phyloP scores from a whole-genome alignment of 2,797 vertebrate genomes.

The Ataeniobius toweri region DNA sequence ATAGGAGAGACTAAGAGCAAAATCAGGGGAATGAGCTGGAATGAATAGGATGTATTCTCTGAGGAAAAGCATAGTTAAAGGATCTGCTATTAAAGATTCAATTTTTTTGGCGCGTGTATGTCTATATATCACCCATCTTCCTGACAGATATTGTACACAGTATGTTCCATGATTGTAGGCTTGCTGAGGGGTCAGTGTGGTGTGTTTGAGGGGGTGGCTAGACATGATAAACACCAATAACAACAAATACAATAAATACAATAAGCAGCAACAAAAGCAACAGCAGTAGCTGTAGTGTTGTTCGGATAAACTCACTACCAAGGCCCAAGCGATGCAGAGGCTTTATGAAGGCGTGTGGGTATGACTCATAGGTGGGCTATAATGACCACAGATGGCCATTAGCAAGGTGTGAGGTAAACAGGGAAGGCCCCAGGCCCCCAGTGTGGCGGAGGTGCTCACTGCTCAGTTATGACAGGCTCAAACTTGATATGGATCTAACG shows the following conservation, averaged over 20 bases:
- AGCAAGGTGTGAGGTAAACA: constrained; percentile 71
- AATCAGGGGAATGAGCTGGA: constrained; percentile 62
- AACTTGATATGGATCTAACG: constrained; percentile 73
- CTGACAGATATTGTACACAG: constrained; percentile 57
- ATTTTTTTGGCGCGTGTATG: constrained; percentile 36
- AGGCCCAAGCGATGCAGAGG: constrained; percentile 40
- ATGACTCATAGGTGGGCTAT: constrained; percentile 75
- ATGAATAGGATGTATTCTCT: constrained; percentile 64
- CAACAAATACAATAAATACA: constrained; percentile 48
- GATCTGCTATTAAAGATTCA: constrained; percentile 60
- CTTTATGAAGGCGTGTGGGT: constrained; percentile 45
- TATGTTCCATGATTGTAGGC: constrained; percentile 59
- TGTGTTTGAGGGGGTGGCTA: constrained; percentile 49
- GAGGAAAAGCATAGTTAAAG: constrained; percentile 59
- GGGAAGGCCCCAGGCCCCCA: constrained; percentile 54
- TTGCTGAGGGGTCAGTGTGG: constrained; percentile 53
- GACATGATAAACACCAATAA: constrained; percentile 69
- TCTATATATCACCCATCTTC: constrained; percentile 47
- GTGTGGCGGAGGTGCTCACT: constrained; percentile 56
- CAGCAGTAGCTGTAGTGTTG: constrained; percentile 20
- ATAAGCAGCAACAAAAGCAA: constrained; percentile 34
- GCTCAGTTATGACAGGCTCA: constrained; percentile 72
- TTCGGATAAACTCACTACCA: constrained; percentile 38
- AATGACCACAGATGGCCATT: constrained; percentile 78
- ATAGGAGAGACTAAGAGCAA: constrained; percentile 57